Conservation (phyloP, 2,113 vertebrate genomes). For the Sander vitreus region DNA sequence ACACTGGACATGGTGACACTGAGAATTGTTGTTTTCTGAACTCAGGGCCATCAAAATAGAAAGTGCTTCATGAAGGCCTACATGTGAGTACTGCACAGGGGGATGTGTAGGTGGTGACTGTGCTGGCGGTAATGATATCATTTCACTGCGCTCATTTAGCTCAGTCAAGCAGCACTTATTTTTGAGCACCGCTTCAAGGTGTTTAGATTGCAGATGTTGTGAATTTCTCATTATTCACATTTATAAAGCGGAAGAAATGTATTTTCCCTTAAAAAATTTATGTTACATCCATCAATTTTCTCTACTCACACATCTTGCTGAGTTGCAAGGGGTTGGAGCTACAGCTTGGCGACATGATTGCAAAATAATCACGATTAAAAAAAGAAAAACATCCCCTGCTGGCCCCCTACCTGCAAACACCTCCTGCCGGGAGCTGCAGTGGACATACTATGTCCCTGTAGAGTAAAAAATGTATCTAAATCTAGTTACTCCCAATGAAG, state of each 20-base stretch:
- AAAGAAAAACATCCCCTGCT: slow-evolving; percentile 10
- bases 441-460: slow-evolving; percentile 7
- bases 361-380: no score
- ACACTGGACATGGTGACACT: slow-evolving; percentile 15
- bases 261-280: no score
- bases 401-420: slow-evolving; percentile 35
- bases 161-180: slow-evolving; percentile 39
- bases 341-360: no score
- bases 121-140: slow-evolving; percentile 15
- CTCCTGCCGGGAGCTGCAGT: slow-evolving; percentile 29
- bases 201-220: slow-evolving; percentile 9
- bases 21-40: slow-evolving; percentile 30
- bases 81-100: neutral
- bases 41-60: slow-evolving; percentile 1
- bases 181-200: slow-evolving; percentile 24
- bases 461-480: slow-evolving; percentile 5
- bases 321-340: no score
- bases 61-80: slow-evolving; percentile 1
- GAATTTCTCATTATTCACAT: slow-evolving; percentile 28
- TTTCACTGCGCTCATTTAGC: neutral
- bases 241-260: neutral
- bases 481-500: neutral
- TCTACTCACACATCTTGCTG: no score
- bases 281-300: no score
- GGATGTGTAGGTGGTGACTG: neutral